A percentile compares a stretch with the other conserved stretches of the same genome.
These are phyloP conservation scores for Lepidurus couesii DNA, from an alignment of 1,140 invertebrate species.

Conservation along the genomic window DNA sequence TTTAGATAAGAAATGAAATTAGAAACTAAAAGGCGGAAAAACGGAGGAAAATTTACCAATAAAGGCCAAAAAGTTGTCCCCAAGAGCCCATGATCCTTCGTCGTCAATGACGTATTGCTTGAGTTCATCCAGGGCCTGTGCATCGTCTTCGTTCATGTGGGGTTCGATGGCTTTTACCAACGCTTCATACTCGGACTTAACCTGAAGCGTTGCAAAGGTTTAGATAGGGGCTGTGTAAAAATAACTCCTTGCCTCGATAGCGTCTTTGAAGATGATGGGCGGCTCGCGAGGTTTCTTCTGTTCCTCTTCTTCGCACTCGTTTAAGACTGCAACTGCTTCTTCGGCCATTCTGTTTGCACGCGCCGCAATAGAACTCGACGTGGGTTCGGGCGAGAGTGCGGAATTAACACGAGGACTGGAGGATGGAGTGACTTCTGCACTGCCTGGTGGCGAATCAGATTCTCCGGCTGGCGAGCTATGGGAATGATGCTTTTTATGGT, in stretches of 20 bases:
- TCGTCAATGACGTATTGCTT: conserved; percentile 75
- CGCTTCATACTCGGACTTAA: conserved; percentile 57
- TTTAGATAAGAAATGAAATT: not conserved
- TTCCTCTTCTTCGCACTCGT: conserved; percentile 55
- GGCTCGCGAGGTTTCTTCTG: conserved; percentile 67
- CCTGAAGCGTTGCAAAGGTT: conserved; percentile 43
- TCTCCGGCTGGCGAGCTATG: conserved; percentile 30
- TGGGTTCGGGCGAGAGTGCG: not conserved
- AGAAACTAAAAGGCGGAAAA: conserved; percentile 24
- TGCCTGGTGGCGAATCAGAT: conserved; percentile 22
- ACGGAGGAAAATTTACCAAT: conserved; percentile 54
- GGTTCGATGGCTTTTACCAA: conserved; percentile 56
- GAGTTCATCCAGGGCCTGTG: conserved; percentile 58
- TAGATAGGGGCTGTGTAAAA: conserved; percentile 25
- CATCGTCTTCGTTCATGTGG: conserved; percentile 60
- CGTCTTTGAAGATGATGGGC: conserved; percentile 72
- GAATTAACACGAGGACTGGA: not conserved
- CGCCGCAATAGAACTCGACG: not conserved
- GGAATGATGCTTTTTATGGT: conserved; percentile 53
- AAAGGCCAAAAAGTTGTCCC: conserved; percentile 77
- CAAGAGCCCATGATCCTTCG: conserved; percentile 83
- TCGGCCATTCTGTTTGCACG: conserved; percentile 37
- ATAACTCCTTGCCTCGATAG: conserved; percentile 57
- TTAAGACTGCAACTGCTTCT: conserved; percentile 32
- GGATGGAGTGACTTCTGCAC: conserved; percentile 2